Conservation (phyloP, 2,113 vertebrate species). For the Daboia siamensis region DNA sequence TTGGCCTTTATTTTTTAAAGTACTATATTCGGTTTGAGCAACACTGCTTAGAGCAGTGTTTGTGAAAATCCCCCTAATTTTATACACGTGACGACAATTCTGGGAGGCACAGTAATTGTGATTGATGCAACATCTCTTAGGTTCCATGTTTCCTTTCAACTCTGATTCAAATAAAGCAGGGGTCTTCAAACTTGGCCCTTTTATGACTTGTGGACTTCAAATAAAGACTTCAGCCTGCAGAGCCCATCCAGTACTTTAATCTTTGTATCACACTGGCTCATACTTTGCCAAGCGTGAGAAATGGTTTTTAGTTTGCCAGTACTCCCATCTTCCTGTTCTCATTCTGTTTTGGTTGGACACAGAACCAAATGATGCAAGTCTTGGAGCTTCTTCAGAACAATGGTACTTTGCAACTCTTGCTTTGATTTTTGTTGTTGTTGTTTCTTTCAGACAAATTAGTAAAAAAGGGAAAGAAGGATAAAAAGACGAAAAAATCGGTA, state of each 20-base stretch:
- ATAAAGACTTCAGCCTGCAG: background rate
- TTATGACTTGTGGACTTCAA: no score
- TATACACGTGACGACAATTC: background rate
- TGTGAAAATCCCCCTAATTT: background rate
- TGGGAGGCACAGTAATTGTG: background rate
- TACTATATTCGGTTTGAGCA: background rate
- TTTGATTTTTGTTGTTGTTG: conserved; percentile 4
- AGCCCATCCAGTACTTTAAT: background rate
- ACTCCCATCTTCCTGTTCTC: background rate
- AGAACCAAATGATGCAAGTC: background rate
- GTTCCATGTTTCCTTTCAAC: background rate
- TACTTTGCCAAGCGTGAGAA: background rate
- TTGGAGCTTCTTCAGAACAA: background rate
- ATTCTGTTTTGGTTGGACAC: background rate
- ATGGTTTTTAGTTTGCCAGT: background rate
- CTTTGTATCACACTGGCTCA: background rate
- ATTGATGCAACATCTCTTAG: background rate
- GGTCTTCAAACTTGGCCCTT: no score
- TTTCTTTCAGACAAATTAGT: conserved; percentile 74
- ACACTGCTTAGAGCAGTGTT: background rate
- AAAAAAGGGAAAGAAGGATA: conserved; percentile 87
- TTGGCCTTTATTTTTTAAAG: background rate
- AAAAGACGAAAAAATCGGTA: conserved; percentile 87
- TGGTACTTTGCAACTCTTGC: background rate
- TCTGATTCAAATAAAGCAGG: background rate